phyloP scores from a whole-genome alignment of 2,797 vertebrate species.

The Macropodus opercularis region DNA sequence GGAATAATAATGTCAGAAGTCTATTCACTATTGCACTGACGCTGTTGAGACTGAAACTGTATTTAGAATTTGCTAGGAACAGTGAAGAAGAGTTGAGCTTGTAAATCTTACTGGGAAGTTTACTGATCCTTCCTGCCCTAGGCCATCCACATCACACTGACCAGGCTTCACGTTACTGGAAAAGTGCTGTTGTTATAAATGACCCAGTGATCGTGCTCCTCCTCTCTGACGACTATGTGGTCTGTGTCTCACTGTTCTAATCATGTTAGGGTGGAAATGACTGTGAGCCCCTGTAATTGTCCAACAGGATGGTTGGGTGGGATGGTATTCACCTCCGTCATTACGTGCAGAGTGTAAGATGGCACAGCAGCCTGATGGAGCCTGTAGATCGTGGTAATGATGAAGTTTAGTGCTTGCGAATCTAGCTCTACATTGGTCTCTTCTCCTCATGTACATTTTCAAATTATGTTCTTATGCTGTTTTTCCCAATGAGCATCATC shows the following conservation, averaged over 20 bases:
- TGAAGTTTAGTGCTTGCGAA: slow-evolving; percentile 24
- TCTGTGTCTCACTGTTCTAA: slow-evolving; percentile 46
- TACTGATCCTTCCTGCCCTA: slow-evolving; percentile 7
- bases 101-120: slow-evolving; percentile 20
- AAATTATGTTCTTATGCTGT: background rate
- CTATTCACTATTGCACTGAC: background rate
- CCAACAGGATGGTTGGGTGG: slow-evolving; percentile 41
- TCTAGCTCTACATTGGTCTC: slow-evolving; percentile 16
- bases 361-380: slow-evolving; percentile 21
- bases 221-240: slow-evolving; percentile 37
- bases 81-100: slow-evolving; percentile 8
- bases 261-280: slow-evolving; percentile 52
- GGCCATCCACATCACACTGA: slow-evolving; percentile 30
- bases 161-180: slow-evolving; percentile 32
- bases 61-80: slow-evolving; percentile 26
- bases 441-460: background rate
- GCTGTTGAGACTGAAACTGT: slow-evolving; percentile 14
- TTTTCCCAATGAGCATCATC: background rate
- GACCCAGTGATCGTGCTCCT: background rate
- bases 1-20: slow-evolving; percentile 2
- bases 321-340: slow-evolving; percentile 46
- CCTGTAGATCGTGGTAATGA: slow-evolving; percentile 8
- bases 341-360: slow-evolving; percentile 32
- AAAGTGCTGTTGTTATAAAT: slow-evolving; percentile 39
- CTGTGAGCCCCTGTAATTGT: slow-evolving; percentile 47